phyloP scores from a whole-genome alignment of 37 sponge, comb jelly and placozoan genomes.

The Crambe crambe region DNA sequence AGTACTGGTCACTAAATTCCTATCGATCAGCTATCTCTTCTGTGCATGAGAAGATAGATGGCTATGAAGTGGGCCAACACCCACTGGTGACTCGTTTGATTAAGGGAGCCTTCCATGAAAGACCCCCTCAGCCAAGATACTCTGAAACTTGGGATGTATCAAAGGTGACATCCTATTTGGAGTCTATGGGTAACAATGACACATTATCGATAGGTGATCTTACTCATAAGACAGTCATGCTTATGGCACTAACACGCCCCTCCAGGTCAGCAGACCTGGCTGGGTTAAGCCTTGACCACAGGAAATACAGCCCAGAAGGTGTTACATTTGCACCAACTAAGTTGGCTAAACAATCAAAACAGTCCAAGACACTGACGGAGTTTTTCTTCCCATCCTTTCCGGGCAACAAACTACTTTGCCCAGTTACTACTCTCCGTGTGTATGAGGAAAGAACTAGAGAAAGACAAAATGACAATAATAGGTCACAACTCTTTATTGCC shows the following conservation, averaged over 20 bases:
- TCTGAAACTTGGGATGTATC: slow-evolving; percentile 40
- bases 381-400: slow-evolving; percentile 24
- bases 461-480: neutral
- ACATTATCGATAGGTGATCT: slow-evolving; percentile 22
- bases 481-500: slow-evolving; percentile 15
- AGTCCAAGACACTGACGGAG: slow-evolving; percentile 6
- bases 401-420: slow-evolving; percentile 25
- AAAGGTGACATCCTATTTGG: slow-evolving; percentile 25
- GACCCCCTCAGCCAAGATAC: slow-evolving; percentile 32
- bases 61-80: slow-evolving; percentile 43
- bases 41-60: slow-evolving; percentile 36
- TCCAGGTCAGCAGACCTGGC: slow-evolving; percentile 40
- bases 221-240: neutral
- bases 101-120: slow-evolving; percentile 34
- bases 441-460: slow-evolving; percentile 8
- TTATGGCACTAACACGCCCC: slow-evolving; percentile 33
- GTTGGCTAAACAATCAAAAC: slow-evolving; percentile 35
- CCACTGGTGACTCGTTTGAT: slow-evolving; percentile 23
- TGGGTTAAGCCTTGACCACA: neutral
- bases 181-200: slow-evolving; percentile 14
- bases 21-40: slow-evolving; percentile 57
- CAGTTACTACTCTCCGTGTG: slow-evolving; percentile 3
- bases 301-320: slow-evolving; percentile 31
- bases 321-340: slow-evolving; percentile 17
- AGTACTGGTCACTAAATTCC: slow-evolving; percentile 44